Conservation (phyloP, 2,797 vertebrate species). For the Gallinago nigripennis region DNA sequence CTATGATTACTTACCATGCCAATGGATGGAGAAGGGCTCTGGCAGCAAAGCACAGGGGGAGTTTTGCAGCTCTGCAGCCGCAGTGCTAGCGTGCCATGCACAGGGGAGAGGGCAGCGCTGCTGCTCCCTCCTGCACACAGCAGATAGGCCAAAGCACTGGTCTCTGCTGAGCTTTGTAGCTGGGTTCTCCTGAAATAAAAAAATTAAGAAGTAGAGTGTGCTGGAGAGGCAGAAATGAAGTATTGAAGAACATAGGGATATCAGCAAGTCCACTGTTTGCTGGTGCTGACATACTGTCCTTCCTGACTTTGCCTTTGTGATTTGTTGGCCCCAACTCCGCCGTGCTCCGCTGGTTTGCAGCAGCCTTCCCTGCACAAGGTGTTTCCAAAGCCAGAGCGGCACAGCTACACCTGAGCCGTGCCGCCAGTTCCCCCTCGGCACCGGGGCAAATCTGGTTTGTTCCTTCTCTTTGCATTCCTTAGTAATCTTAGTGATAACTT, state of each 20-base stretch:
- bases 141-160: background rate
- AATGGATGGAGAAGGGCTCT: background rate
- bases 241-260: background rate
- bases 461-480: background rate
- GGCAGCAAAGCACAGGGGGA: background rate
- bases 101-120: rapidly evolving
- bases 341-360: background rate
- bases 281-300: background rate
- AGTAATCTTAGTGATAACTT: background rate
- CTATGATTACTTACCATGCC: background rate
- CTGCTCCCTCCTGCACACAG: background rate
- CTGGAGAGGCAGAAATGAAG: background rate
- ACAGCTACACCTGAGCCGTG: background rate
- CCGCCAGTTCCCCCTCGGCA: too few relatives aligned
- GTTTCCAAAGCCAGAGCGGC: background rate
- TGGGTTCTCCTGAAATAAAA: background rate
- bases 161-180: background rate
- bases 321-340: background rate
- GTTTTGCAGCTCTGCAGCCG: background rate
- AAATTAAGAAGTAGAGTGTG: background rate
- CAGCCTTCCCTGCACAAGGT: background rate
- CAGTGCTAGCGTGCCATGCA: rapidly evolving
- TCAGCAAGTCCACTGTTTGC: background rate
- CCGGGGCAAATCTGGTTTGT: background rate
- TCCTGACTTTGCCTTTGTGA: background rate